Conservation (phyloP, 2,797 vertebrate genomes). For the Crocodylus rhombifer region DNA sequence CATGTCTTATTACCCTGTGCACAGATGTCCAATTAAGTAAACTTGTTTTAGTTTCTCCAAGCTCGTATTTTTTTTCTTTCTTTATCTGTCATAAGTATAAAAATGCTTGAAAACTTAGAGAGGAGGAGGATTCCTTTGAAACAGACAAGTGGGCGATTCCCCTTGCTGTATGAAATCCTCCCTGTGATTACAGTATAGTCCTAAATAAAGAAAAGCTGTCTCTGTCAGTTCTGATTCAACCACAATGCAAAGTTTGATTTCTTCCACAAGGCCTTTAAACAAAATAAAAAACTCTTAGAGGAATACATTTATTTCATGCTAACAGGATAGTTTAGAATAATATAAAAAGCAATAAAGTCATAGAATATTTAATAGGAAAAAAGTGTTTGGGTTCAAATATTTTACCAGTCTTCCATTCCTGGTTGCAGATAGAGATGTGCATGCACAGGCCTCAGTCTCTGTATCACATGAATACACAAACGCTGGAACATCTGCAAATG, state of each 20-base stretch:
- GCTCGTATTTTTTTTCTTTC: too few species aligned
- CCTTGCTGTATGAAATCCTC: too few species aligned
- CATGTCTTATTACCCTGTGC: too few species aligned
- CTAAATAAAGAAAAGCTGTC: background rate
- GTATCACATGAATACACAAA: slow-evolving; percentile 98
- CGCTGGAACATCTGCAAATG: slow-evolving; percentile 96
- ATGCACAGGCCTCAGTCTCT: slow-evolving; percentile 95
- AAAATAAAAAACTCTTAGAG: background rate
- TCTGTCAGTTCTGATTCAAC: too few species aligned
- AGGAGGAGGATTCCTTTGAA: too few species aligned
- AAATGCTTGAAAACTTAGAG: too few species aligned
- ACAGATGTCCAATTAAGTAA: too few species aligned
- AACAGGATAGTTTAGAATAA: background rate
- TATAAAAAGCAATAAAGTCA: background rate
- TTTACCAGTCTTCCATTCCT: slow-evolving; percentile 97
- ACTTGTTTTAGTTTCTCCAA: too few species aligned
- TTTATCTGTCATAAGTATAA: too few species aligned
- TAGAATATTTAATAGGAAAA: background rate
- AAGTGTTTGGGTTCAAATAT: slow-evolving; percentile 26
- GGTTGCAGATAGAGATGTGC: slow-evolving; percentile 98
- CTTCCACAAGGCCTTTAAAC: background rate
- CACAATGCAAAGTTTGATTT: too few species aligned
- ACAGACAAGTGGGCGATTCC: too few species aligned
- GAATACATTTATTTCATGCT: background rate
- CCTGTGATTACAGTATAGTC: background rate